Evolutionary conservation across 2,113 vertebrate species (phyloP).

Genomic region (Phalacrocorax pelagicus): DNA sequence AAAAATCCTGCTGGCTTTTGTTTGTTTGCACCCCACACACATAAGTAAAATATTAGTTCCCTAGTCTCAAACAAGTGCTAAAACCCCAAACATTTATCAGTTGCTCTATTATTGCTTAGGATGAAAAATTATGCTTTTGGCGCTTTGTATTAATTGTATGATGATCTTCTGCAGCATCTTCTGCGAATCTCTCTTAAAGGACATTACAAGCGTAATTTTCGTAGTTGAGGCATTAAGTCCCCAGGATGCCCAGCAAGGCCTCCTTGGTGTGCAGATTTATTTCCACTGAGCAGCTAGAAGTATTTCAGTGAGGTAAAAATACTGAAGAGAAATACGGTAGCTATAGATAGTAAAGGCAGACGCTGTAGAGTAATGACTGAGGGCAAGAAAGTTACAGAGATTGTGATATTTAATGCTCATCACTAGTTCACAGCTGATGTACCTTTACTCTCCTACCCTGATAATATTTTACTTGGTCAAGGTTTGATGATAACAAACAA

Average conservation of each 20-base stretch:
- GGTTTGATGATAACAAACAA: not conserved
- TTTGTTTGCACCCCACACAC: not conserved
- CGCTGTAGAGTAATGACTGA: not conserved
- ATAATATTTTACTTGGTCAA: not conserved
- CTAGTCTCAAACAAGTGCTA: not conserved
- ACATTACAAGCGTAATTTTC: not conserved
- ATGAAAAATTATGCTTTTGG: not conserved
- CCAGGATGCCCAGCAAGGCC: not conserved
- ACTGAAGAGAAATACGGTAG: not conserved
- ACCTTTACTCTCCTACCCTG: not conserved
- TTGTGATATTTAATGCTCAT: not conserved
- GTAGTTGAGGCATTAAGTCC: not conserved
- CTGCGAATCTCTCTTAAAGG: not conserved
- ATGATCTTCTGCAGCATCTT: not conserved
- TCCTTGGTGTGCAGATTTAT: not conserved
- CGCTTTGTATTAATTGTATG: not conserved
- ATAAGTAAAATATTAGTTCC: not conserved
- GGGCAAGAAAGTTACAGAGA: not conserved
- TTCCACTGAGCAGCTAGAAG: not conserved
- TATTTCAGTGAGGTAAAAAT: not conserved
- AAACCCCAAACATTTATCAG: not conserved
- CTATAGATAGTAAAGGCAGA: not conserved
- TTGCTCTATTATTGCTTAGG: not conserved
- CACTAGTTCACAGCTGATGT: not conserved
- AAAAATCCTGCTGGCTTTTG: not conserved